phyloP scores from a whole-genome alignment of 2,797 vertebrate species.

The Semaprochilodus insignis region DNA sequence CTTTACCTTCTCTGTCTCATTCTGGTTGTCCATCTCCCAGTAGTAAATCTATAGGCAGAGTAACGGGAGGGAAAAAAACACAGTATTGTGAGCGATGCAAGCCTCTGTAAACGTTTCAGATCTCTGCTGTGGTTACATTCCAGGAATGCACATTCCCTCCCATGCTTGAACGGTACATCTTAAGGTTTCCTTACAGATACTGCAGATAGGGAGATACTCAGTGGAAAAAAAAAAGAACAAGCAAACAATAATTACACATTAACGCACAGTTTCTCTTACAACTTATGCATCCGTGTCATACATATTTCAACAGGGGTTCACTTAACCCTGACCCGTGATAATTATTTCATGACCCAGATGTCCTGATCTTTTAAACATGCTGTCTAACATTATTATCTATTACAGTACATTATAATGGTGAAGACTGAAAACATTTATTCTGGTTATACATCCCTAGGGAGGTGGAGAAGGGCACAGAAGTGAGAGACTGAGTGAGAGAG shows the following conservation, averaged over 20 bases:
- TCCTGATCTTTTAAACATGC: constrained; percentile 42
- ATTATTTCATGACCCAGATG: constrained; percentile 49
- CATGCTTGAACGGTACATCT: not conserved
- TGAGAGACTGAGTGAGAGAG: not conserved
- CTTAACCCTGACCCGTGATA: constrained; percentile 47
- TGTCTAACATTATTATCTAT: constrained; percentile 40
- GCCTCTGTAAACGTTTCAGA: not conserved
- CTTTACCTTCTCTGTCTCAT: constrained; percentile 89
- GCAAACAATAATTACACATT: constrained; percentile 32
- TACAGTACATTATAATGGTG: constrained; percentile 19
- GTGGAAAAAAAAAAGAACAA: constrained; percentile 3
- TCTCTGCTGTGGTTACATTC: not conserved
- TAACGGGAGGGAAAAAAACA: not conserved
- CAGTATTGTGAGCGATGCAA: not conserved
- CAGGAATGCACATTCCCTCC: not conserved
- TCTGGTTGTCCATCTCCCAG: constrained; percentile 88
- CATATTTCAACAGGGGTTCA: constrained; percentile 50
- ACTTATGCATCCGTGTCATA: constrained; percentile 25
- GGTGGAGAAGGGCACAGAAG: constrained; percentile 10
- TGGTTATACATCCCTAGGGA: not conserved
- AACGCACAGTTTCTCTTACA: constrained; percentile 21
- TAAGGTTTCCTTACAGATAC: constrained; percentile 13
- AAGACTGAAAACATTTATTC: constrained; percentile 25
- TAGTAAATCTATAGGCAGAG: constrained; percentile 85
- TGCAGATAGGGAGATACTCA: constrained; percentile 9